These are phyloP conservation scores for Cinclus mexicanus DNA, from an alignment of 2,113 vertebrate species.

Conservation along the genomic window DNA sequence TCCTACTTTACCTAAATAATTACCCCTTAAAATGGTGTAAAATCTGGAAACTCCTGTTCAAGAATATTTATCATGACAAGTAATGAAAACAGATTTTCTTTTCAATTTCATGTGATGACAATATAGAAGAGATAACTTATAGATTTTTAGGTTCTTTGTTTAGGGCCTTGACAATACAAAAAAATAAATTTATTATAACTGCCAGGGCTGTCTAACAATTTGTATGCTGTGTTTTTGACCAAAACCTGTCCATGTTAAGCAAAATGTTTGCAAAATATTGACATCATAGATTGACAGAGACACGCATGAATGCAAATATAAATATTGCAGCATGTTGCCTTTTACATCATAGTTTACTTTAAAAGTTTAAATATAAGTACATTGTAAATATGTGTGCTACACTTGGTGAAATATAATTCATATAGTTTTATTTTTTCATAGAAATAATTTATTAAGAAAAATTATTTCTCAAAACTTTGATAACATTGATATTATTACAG, in stretches of 20 bases:
- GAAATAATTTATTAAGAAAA: background rate
- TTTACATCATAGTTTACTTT: background rate
- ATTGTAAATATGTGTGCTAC: background rate
- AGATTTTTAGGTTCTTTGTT: background rate
- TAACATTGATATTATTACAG: background rate
- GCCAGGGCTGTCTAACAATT: background rate
- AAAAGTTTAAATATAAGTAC: background rate
- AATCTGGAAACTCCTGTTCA: background rate
- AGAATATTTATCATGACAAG: background rate
- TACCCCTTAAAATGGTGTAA: background rate
- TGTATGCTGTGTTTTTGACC: background rate
- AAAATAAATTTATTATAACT: background rate
- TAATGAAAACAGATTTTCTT: background rate
- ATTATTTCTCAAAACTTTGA: background rate
- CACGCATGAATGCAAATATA: background rate
- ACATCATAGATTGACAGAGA: background rate
- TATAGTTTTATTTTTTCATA: background rate
- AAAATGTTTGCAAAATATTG: background rate
- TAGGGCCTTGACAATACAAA: background rate
- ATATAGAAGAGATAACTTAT: background rate
- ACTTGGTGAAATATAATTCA: background rate
- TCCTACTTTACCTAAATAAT: background rate
- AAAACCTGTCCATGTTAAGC: background rate
- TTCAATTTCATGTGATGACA: background rate
- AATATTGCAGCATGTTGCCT: background rate